These are phyloP conservation scores for Neogobius melanostomus DNA, from an alignment of 2,113 vertebrate species.

Conservation along the genomic window DNA sequence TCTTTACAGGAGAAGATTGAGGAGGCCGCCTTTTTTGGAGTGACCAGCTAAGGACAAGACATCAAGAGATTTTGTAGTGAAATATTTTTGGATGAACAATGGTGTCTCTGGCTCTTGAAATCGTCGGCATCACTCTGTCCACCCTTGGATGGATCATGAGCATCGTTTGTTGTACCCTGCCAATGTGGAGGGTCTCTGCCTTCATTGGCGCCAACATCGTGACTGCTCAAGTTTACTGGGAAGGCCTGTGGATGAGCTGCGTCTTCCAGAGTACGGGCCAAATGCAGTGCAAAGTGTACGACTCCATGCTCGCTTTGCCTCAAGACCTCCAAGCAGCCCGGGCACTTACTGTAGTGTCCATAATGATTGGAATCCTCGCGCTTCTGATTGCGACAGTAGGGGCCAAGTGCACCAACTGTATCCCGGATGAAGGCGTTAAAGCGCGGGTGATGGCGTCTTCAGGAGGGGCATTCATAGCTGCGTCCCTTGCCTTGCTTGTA, in stretches of 20 bases:
- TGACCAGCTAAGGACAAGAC: neutral
- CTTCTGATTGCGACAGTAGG: slow-evolving; percentile 86
- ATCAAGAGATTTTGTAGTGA: neutral
- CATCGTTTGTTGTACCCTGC: slow-evolving; percentile 83
- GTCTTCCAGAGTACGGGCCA: slow-evolving; percentile 91
- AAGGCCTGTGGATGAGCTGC: slow-evolving; percentile 91
- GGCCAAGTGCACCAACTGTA: slow-evolving; percentile 93
- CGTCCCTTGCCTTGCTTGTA: slow-evolving; percentile 82
- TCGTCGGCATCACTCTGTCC: slow-evolving; percentile 80
- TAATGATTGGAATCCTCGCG: slow-evolving; percentile 82
- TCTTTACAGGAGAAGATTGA: neutral
- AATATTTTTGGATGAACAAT: slow-evolving; percentile 44
- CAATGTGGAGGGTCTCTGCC: slow-evolving; percentile 91
- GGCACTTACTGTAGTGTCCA: slow-evolving; percentile 84
- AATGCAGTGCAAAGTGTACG: slow-evolving; percentile 92
- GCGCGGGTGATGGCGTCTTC: slow-evolving; percentile 87
- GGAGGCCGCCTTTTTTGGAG: slow-evolving; percentile 1
- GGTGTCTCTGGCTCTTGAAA: slow-evolving; percentile 86
- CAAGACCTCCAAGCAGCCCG: slow-evolving; percentile 91
- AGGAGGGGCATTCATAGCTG: slow-evolving; percentile 82
- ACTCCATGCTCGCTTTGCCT: slow-evolving; percentile 87
- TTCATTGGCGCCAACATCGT: slow-evolving; percentile 96
- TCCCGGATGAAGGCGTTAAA: slow-evolving; percentile 86
- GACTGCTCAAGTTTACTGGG: slow-evolving; percentile 88
- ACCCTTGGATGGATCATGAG: slow-evolving; percentile 85